Evolutionary conservation across 2,113 vertebrate genomes (phyloP).

Genomic region (Bambusicola thoracicus): DNA sequence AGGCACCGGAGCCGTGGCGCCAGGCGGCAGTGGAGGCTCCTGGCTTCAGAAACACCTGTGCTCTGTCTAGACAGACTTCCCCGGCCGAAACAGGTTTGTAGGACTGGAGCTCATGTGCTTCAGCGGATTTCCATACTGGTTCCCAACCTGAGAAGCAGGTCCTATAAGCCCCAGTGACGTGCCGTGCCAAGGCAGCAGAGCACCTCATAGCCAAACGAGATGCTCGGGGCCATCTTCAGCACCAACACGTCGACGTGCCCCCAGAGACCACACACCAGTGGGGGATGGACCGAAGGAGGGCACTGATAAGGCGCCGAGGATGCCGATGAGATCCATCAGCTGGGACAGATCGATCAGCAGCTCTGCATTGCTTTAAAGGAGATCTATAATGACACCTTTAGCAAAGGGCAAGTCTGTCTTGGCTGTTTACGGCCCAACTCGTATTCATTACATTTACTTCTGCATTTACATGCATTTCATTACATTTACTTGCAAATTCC

Average conservation of each 20-base stretch:
- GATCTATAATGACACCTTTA: not conserved
- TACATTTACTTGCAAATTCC: constrained; percentile 68
- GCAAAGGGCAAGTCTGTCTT: not conserved
- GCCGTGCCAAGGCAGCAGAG: not conserved
- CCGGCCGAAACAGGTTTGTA: not conserved
- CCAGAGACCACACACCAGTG: not conserved
- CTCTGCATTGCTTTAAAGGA: not conserved
- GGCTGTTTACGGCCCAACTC: constrained; percentile 1
- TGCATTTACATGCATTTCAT: constrained; percentile 63
- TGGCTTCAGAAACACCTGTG: not conserved
- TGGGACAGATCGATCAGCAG: not conserved
- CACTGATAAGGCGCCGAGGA: not conserved
- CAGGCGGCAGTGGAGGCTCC: not conserved
- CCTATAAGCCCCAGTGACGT: not conserved
- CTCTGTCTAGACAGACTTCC: constrained; percentile 50
- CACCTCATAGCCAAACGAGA: not conserved
- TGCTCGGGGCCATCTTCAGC: constrained; percentile 36
- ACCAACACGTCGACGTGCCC: fast-evolving
- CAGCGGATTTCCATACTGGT: constrained; percentile 58
- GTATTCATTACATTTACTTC: constrained; percentile 14
- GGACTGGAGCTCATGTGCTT: not conserved
- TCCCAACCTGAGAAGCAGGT: constrained; percentile 68
- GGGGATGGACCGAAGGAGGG: not conserved
- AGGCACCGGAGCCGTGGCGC: not conserved
- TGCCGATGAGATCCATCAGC: not conserved